phyloP scores from a whole-genome alignment of 2,888 invertebrate genomes.

The Smittia sp. region DNA sequence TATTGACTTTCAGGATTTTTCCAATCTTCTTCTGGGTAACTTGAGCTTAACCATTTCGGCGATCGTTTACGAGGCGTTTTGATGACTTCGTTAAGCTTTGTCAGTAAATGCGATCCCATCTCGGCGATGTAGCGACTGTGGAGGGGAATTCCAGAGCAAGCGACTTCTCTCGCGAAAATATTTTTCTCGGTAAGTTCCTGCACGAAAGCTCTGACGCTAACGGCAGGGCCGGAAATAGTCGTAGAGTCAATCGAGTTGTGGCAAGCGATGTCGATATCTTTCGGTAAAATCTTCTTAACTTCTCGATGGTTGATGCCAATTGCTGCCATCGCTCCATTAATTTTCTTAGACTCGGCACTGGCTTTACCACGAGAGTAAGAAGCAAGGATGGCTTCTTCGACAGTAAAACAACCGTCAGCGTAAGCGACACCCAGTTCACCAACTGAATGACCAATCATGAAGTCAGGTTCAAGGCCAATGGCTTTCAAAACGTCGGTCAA shows the following conservation, averaged over 20 bases:
- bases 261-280: conserved; percentile 52
- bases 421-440: conserved; percentile 90
- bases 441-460: conserved; percentile 78
- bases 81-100: conserved; percentile 64
- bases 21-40: conserved; percentile 72
- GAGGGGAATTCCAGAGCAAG: conserved; percentile 84
- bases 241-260: conserved; percentile 54
- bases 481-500: conserved; percentile 59
- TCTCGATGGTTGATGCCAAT: conserved; percentile 70
- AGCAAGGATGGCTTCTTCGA: conserved; percentile 74
- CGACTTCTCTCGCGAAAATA: conserved; percentile 78
- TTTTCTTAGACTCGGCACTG: conserved; percentile 62
- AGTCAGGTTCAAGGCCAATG: conserved; percentile 61
- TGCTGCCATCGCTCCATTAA: conserved; percentile 79
- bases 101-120: conserved; percentile 63
- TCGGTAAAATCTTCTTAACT: conserved; percentile 51
- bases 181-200: conserved; percentile 65
- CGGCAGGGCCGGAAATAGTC: conserved; percentile 83
- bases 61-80: conserved; percentile 66
- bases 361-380: conserved; percentile 75
- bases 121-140: conserved; percentile 79
- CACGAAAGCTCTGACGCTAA: conserved; percentile 65
- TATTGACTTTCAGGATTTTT: conserved; percentile 61
- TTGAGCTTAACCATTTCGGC: conserved; percentile 80
- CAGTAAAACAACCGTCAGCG: conserved; percentile 81